These are phyloP conservation scores for Cuniculus paca DNA, from an alignment of 2,797 vertebrate genomes.

Conservation along the genomic window DNA sequence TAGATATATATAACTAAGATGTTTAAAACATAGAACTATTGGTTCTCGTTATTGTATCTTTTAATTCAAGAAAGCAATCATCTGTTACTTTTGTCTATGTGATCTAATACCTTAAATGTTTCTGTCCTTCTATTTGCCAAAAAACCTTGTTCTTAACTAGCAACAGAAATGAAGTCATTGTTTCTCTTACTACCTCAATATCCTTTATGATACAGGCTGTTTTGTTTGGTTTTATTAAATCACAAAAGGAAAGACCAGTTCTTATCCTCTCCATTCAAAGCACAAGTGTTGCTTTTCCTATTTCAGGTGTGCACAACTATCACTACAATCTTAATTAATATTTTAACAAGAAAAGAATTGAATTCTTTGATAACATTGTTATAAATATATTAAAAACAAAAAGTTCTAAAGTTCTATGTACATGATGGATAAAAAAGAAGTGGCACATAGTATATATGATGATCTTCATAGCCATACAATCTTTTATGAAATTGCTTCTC, in stretches of 20 bases:
- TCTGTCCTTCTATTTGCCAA: conserved; percentile 84
- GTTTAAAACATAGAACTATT: conserved; percentile 75
- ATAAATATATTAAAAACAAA: conserved; percentile 1
- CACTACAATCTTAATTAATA: conserved; percentile 67
- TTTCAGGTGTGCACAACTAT: conserved; percentile 65
- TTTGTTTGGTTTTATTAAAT: conserved; percentile 77
- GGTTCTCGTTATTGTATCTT: conserved; percentile 75
- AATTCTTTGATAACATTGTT: conserved; percentile 36
- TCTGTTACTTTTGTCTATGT: conserved; percentile 83
- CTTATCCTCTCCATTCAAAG: conserved; percentile 36
- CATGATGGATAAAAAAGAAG: background rate
- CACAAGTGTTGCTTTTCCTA: conserved; percentile 21
- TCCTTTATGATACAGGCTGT: conserved; percentile 56
- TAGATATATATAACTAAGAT: conserved; percentile 65
- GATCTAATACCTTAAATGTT: conserved; percentile 83
- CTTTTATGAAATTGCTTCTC: background rate
- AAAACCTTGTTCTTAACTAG: conserved; percentile 86
- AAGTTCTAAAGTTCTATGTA: conserved; percentile 26
- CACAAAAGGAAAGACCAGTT: conserved; percentile 49
- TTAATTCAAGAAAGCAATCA: conserved; percentile 75
- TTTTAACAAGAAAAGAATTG: conserved; percentile 62
- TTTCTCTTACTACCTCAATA: conserved; percentile 66
- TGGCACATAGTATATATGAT: background rate
- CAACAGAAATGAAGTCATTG: conserved; percentile 73
- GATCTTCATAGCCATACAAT: conserved; percentile 40